Base-by-base conservation (phyloP, 2,888 invertebrate genomes). In the Deroplatys truncata region DNA sequence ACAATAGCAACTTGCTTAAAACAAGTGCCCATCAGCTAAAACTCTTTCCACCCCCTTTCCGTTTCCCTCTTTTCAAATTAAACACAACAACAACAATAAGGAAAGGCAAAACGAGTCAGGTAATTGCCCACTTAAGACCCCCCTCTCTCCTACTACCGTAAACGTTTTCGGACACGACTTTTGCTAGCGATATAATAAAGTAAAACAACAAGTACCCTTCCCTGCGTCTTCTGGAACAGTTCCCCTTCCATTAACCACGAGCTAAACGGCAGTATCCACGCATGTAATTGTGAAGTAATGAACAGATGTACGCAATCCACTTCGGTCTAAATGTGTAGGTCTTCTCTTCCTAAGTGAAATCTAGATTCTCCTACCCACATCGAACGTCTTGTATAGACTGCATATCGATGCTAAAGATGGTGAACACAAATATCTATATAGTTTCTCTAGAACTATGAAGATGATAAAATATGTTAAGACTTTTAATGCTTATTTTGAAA, bases 81-180 rank as follows among this genome's bases (percentile, higher is more conserved):
- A 90, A 89, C 88, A 83, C 90, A 88, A 90, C 88, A 88, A 90
- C 88, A 90, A 88, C 88, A 88, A 43, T 84, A 86, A 88, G 84
- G 31, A 82, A 89, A 84, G 28, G 29, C 28, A 28, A 87, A 35
- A 88, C 84, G 86, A 88, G 89, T 84, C 56, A 88, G 86, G 89
- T 88, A 89, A 90, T 88, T 89, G 90, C 88, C 90, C 90, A 89
- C 88, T 89, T 89, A 86, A 89, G 85, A 28, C 85, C 85, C 82
- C 31, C 49, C 56, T 9, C 25, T 1, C 82, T 56, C 83, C 25
- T 84, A 49, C 85, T 84, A 49, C 85, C 31, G 86, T 56, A 87
- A 90, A 89, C 89, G 88, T 84, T 82, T 85, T 90, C 88, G 87
- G 89, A 90, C 90, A 90, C 87, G 90, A 90, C 89, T 87, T 90